phyloP scores from a whole-genome alignment of 2,113 vertebrate species.

The Phalacrocorax aristotelis region DNA sequence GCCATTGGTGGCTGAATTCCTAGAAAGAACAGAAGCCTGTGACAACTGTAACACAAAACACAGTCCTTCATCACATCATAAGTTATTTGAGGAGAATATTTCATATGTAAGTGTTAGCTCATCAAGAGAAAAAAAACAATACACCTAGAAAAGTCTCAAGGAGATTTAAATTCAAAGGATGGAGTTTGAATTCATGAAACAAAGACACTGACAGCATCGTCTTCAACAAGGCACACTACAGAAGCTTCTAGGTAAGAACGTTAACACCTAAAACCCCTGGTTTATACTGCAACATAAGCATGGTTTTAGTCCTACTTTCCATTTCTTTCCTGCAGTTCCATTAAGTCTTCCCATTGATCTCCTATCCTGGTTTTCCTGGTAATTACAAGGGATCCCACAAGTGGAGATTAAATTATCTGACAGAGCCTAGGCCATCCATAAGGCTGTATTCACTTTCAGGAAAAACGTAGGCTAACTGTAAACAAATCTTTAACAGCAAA shows the following conservation, averaged over 20 bases:
- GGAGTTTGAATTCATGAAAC: background rate
- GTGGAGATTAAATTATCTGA: background rate
- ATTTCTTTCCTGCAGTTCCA: background rate
- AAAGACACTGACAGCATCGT: background rate
- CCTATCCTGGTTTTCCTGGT: background rate
- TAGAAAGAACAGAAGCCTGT: conserved; percentile 9
- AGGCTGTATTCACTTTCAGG: background rate
- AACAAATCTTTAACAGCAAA: background rate
- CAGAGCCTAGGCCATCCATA: background rate
- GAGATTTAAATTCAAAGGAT: background rate
- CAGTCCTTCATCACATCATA: background rate
- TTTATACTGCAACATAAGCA: background rate
- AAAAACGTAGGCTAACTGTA: background rate
- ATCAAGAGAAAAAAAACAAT: background rate
- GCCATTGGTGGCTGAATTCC: conserved; percentile 29
- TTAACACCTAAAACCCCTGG: background rate
- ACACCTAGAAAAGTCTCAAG: background rate
- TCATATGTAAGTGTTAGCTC: background rate
- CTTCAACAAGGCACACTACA: background rate
- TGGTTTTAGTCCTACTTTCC: background rate
- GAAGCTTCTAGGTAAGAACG: background rate
- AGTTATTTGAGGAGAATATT: background rate
- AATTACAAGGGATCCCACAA: background rate
- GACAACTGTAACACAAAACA: background rate
- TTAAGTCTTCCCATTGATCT: background rate